These are phyloP conservation scores for Melanerpes aurifrons DNA, from an alignment of 2,113 vertebrate genomes.

Conservation along the genomic window DNA sequence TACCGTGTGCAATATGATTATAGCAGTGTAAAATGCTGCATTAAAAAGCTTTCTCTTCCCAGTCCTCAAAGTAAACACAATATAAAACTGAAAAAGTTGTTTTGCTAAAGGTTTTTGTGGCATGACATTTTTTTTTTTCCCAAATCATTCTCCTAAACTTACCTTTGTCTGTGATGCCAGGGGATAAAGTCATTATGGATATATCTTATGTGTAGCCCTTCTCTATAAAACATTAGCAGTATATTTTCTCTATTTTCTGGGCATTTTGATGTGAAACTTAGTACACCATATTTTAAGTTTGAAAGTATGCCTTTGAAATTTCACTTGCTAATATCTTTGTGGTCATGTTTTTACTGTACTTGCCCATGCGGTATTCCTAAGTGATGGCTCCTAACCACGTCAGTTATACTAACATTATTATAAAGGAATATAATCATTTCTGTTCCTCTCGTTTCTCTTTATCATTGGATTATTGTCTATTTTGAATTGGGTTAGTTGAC, in stretches of 20 bases:
- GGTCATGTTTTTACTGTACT: not conserved
- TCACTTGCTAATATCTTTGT: not conserved
- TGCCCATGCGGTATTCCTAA: not conserved
- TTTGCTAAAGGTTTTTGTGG: not conserved
- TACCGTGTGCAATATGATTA: not conserved
- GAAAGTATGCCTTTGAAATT: not conserved
- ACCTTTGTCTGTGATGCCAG: not conserved
- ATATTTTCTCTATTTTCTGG: not conserved
- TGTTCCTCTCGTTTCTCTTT: not conserved
- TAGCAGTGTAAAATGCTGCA: not conserved
- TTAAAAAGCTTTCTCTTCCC: not conserved
- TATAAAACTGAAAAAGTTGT: not conserved
- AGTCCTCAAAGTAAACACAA: not conserved
- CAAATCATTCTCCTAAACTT: not conserved
- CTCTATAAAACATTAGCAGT: not conserved
- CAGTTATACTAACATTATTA: not conserved
- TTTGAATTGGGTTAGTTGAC: slow-evolving; percentile 20
- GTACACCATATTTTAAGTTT: not conserved
- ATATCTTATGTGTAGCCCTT: not conserved
- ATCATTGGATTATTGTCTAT: slow-evolving; percentile 13
- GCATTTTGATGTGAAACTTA: not conserved
- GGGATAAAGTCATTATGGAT: not conserved
- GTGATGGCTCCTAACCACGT: not conserved
- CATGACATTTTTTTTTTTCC: not conserved
- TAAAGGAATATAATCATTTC: not conserved